These are phyloP conservation scores for Bellardia pandia DNA, from an alignment of 2,888 invertebrate genomes.

Conservation along the genomic window DNA sequence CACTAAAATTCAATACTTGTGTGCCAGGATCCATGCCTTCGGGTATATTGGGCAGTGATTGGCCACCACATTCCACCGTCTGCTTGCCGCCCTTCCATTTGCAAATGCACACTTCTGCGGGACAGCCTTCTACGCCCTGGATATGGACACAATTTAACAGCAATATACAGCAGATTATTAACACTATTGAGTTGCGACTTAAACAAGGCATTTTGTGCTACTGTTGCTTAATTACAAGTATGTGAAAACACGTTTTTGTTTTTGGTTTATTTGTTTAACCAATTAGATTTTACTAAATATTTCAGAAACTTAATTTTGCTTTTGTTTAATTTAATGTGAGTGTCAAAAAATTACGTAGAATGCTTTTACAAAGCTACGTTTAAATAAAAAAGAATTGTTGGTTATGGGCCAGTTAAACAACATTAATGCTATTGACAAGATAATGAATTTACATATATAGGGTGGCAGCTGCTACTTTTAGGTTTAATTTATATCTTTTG, in stretches of 20 bases:
- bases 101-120: constrained; percentile 90
- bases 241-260: background rate
- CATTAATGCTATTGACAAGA: constrained; percentile 49
- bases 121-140: constrained; percentile 85
- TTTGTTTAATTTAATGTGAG: constrained; percentile 1
- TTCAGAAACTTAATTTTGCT: background rate
- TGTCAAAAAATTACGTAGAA: constrained; percentile 15
- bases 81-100: constrained; percentile 97
- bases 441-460: constrained; percentile 31
- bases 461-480: background rate
- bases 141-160: constrained; percentile 42
- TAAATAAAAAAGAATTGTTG: constrained; percentile 27
- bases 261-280: too few relatives aligned
- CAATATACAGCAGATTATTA: constrained; percentile 47
- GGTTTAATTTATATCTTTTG: background rate
- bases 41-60: constrained; percentile 90
- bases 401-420: background rate
- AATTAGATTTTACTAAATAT: too few relatives aligned
- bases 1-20: constrained; percentile 93
- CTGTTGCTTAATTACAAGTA: background rate
- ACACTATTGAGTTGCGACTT: constrained; percentile 32
- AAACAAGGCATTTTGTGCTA: constrained; percentile 55
- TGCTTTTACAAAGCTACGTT: background rate
- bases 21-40: constrained; percentile 92
- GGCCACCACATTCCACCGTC: constrained; percentile 93